Evolutionary conservation across 2,113 vertebrate genomes (phyloP).

Genomic region (Rallus limicola): DNA sequence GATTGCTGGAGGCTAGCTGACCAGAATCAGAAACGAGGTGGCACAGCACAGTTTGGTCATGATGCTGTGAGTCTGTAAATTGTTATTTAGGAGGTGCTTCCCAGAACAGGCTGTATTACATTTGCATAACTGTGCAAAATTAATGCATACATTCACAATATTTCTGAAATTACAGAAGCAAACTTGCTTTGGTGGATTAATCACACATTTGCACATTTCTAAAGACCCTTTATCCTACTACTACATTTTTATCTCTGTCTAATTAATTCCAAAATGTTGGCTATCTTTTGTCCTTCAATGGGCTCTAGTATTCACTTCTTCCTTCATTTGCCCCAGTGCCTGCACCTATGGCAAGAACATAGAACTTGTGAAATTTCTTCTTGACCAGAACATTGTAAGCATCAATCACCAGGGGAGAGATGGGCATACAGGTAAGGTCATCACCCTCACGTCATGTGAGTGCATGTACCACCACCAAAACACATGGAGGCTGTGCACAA

Average conservation of each 20-base stretch:
- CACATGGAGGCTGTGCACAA: background rate
- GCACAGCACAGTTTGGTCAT: background rate
- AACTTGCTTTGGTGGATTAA: background rate
- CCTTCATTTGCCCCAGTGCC: conserved; percentile 76
- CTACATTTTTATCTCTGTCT: background rate
- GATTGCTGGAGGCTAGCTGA: background rate
- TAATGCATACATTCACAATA: background rate
- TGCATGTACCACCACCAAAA: background rate
- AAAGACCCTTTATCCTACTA: background rate
- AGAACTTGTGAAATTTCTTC: conserved; percentile 91
- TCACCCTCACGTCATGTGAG: fast-evolving
- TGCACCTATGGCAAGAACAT: conserved; percentile 93
- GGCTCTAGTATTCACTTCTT: background rate
- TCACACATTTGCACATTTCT: background rate
- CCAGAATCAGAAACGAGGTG: background rate
- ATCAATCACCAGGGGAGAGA: conserved; percentile 94
- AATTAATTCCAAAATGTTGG: background rate
- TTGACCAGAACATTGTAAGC: conserved; percentile 87
- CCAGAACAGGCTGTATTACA: background rate
- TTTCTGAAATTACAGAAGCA: background rate
- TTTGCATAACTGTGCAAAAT: background rate
- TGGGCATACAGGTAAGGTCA: conserved; percentile 88
- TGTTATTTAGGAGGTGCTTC: background rate
- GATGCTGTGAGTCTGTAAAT: background rate
- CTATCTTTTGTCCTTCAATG: background rate